Percentiles rank a stretch among this genome's conserved stretches.
phyloP scores from a whole-genome alignment of 2,797 vertebrate species.

The Mormyrops boulengeri region DNA sequence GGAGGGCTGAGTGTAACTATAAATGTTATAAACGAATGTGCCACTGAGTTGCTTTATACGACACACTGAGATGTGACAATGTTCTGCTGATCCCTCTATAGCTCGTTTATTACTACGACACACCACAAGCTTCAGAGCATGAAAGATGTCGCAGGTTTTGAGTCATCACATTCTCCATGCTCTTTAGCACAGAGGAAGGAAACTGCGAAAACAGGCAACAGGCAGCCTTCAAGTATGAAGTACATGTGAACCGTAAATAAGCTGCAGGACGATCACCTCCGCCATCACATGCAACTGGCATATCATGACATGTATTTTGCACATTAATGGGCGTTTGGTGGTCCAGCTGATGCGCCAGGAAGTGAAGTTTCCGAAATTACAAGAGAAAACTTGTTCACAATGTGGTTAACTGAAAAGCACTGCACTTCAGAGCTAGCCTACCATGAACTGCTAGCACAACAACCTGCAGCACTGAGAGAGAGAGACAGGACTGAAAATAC shows the following conservation, averaged over 20 bases:
- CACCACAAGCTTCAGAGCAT: neutral
- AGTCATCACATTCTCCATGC: neutral
- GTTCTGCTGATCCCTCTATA: neutral
- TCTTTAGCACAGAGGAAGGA: neutral
- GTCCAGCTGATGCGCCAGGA: neutral
- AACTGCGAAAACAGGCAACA: neutral
- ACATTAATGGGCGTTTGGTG: neutral
- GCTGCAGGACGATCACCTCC: neutral
- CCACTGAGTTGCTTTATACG: neutral
- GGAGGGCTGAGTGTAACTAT: neutral
- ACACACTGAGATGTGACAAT: neutral
- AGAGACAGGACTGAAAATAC: slow-evolving; percentile 21
- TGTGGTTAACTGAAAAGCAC: neutral
- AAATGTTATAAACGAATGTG: neutral
- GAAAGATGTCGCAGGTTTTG: neutral
- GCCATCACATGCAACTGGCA: neutral
- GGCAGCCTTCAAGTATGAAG: neutral
- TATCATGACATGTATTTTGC: neutral
- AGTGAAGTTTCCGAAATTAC: neutral
- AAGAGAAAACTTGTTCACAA: neutral
- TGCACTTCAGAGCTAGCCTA: neutral
- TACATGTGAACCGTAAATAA: neutral
- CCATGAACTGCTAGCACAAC: neutral
- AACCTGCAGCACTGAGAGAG: neutral
- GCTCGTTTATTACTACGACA: neutral